Base-by-base conservation (phyloP, 2,113 vertebrate species). In the Cryptomyrus ogoouensis region DNA sequence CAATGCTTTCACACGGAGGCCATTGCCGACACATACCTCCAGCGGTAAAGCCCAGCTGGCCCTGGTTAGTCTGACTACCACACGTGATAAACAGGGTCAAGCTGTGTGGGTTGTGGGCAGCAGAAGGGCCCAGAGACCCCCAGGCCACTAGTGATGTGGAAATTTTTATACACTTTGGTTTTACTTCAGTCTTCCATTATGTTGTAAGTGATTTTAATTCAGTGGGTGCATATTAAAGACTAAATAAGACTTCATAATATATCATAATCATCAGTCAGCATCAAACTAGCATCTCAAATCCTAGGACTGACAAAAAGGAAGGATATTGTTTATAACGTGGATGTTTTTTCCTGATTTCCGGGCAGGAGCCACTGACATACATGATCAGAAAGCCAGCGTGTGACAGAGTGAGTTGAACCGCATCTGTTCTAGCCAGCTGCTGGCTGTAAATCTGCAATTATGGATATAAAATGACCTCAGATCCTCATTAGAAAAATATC, bases 391-490 rank as follows among this genome's bases (percentile, higher is more conserved):
- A 80, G 39, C 17, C 74, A 80, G 74, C 5, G 6, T 80, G 35
- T 8, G 74, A 80, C 74, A 80, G 74, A 19, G 6, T 42, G 74
- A 80, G 74, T 42, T 39, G 5, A 5, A 39, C 74, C 2, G n/a
- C 35, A 42, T 80, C 74, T 80, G 74, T 80, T 80, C 31, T 8
- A 80, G 74, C 35, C 74, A 42, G 74, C 74, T 80, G 74, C 74
- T 80, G n/a, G 74, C 74, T 80, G 74, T 80, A 80, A 80, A 80
- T 80, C 74, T 80, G 35, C 74, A 80, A 80, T 80, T 80, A 80
- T 80, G 74, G 74, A 80, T 42, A 80, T 80, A 80, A 80, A 80
- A 80, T 39, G 31, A 27, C 74, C 74, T 39, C 74, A 80, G 35
- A 80, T 80, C 74, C 74, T 80, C 74, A 31, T 70, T 70, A 80